Conservation (phyloP, 1,140 invertebrate species). For the Ostrea edulis region DNA sequence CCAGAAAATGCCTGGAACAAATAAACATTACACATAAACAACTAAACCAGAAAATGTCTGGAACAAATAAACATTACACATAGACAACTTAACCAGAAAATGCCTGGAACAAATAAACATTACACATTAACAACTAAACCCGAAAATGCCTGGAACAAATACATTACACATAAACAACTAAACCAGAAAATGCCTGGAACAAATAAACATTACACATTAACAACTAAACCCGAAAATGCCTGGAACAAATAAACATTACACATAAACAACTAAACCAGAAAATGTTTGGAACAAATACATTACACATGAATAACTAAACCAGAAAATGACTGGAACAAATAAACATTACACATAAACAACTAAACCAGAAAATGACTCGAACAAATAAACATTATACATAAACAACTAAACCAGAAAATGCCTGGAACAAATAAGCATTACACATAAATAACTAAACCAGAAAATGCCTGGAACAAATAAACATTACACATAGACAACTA, state of each 20-base stretch:
- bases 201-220: not conserved
- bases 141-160: slow-evolving; percentile 55
- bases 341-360: slow-evolving; percentile 32
- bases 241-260: slow-evolving; percentile 11
- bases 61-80: not conserved
- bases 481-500: slow-evolving; percentile 35
- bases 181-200: slow-evolving; percentile 58
- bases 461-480: slow-evolving; percentile 52
- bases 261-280: slow-evolving; percentile 54
- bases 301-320: slow-evolving; percentile 45
- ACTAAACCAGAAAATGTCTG: slow-evolving; percentile 59
- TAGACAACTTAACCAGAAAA: slow-evolving; percentile 57
- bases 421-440: slow-evolving; percentile 33
- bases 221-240: slow-evolving; percentile 57
- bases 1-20: slow-evolving; percentile 57
- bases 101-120: slow-evolving; percentile 41
- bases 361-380: slow-evolving; percentile 57
- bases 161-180: slow-evolving; percentile 34
- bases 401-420: slow-evolving; percentile 57
- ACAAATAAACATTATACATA: too few relatives aligned
- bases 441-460: slow-evolving; percentile 50
- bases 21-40: not conserved
- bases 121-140: slow-evolving; percentile 45
- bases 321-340: slow-evolving; percentile 55
- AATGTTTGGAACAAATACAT: slow-evolving; percentile 48